Evolutionary conservation across 2,888 invertebrate genomes (phyloP).

Genomic region (Lottia gigantea): DNA sequence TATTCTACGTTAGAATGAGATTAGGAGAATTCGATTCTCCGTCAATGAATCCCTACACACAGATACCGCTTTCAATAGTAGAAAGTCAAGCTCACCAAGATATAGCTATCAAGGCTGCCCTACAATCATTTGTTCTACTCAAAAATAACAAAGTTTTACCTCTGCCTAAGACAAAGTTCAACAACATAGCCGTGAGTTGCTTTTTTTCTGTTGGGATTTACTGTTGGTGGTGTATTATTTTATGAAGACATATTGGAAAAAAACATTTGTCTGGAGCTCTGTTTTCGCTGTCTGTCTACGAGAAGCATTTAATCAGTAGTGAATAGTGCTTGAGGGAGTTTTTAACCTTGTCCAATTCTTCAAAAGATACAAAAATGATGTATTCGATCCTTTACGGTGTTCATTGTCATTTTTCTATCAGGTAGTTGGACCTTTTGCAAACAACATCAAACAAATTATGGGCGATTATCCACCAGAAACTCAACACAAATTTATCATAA

Average conservation of each 20-base stretch:
- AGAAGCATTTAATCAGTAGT: too few species aligned
- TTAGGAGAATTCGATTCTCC: slow-evolving; percentile 36
- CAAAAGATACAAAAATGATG: too few species aligned
- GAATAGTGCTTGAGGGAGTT: too few species aligned
- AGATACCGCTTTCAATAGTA: slow-evolving; percentile 34
- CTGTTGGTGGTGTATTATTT: too few species aligned
- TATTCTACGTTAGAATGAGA: background rate
- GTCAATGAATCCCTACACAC: slow-evolving; percentile 42
- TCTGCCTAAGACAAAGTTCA: slow-evolving; percentile 19
- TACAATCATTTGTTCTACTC: slow-evolving; percentile 42
- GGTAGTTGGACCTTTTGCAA: slow-evolving; percentile 63
- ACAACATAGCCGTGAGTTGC: slow-evolving; percentile 35
- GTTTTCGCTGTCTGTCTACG: too few species aligned
- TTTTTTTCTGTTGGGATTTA: too few species aligned
- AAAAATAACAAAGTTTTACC: slow-evolving; percentile 39
- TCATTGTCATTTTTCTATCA: slow-evolving; percentile 27
- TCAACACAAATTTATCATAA: slow-evolving; percentile 43
- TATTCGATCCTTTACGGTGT: too few species aligned
- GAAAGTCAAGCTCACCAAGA: slow-evolving; percentile 37
- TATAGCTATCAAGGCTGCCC: slow-evolving; percentile 38
- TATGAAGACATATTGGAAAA: too few species aligned
- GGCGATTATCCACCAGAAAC: slow-evolving; percentile 59
- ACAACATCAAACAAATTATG: slow-evolving; percentile 53
- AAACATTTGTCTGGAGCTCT: too few species aligned
- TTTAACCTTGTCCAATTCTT: too few species aligned